These are phyloP conservation scores for Cyanoliseus patagonus DNA, from an alignment of 2,113 vertebrate genomes.

Conservation along the genomic window DNA sequence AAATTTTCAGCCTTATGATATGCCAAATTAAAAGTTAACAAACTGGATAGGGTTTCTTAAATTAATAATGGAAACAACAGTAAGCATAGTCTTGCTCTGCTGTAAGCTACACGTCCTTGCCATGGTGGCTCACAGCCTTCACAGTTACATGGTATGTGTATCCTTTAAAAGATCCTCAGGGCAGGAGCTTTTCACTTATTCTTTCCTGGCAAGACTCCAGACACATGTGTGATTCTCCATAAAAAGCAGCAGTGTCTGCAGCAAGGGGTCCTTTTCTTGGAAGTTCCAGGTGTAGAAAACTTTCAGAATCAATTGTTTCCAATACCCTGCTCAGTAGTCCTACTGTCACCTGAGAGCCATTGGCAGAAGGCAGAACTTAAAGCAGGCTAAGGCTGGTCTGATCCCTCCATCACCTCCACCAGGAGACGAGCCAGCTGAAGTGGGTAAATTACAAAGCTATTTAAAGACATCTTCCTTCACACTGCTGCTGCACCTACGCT, in stretches of 20 bases:
- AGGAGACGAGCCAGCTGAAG: background rate
- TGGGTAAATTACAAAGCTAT: background rate
- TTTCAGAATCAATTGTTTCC: background rate
- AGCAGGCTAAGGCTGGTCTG: constrained; percentile 4
- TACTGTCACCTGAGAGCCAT: background rate
- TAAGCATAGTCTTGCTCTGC: background rate
- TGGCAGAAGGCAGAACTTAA: background rate
- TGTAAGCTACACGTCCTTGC: background rate
- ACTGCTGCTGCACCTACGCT: background rate
- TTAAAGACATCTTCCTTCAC: background rate
- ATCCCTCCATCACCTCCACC: background rate
- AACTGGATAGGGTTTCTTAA: background rate
- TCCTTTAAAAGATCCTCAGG: background rate
- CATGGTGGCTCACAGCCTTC: background rate
- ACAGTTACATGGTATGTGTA: accelerated
- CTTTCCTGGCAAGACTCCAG: background rate
- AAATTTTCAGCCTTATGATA: background rate
- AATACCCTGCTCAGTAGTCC: background rate
- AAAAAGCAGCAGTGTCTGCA: background rate
- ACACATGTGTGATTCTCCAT: background rate
- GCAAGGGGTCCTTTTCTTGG: background rate
- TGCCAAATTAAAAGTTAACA: background rate
- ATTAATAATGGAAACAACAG: background rate
- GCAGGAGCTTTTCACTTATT: background rate
- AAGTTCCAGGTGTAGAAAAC: background rate